phyloP scores from a whole-genome alignment of 2,113 vertebrate genomes.

The Aldabrachelys gigantea region DNA sequence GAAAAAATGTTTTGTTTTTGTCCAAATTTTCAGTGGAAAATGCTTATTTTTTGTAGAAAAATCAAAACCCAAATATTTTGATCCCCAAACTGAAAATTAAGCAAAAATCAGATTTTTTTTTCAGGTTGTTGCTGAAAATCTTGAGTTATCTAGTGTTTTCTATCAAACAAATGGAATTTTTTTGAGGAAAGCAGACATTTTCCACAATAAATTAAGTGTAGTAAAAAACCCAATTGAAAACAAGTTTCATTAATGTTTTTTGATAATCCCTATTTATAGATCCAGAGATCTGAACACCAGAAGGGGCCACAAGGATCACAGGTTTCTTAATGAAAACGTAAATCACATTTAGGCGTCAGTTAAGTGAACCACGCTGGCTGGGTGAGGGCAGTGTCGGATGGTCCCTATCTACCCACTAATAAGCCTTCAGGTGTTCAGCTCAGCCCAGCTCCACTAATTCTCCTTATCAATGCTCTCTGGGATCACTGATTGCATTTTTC shows the following conservation, averaged over 20 bases:
- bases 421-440: neutral
- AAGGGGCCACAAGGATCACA: accelerated
- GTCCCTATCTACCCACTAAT: conserved; percentile 13
- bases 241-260: neutral
- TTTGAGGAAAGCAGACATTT: neutral
- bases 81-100: neutral
- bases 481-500: neutral
- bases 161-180: neutral
- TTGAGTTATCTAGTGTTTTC: neutral
- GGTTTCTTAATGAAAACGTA: neutral
- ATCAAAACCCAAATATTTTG: neutral
- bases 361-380: neutral
- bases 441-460: neutral
- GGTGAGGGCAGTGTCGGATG: neutral
- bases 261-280: neutral
- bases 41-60: neutral
- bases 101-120: neutral
- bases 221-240: neutral
- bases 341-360: neutral
- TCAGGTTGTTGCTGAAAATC: neutral
- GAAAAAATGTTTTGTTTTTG: neutral
- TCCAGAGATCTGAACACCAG: neutral
- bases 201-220: neutral
- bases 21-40: neutral
- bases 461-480: accelerated